Conservation (phyloP, 2,888 invertebrate genomes). For the Athrips mouffetella region DNA sequence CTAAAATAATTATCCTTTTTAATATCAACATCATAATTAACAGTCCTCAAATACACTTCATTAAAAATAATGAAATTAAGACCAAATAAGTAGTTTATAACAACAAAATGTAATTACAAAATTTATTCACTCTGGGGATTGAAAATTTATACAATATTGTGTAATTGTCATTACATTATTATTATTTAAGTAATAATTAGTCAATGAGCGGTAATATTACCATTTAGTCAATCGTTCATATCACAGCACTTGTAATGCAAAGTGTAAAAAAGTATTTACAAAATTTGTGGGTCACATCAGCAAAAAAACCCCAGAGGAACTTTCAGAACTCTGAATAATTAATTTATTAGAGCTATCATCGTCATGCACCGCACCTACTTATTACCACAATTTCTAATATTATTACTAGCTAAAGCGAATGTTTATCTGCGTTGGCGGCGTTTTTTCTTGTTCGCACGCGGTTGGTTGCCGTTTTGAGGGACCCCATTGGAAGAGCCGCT, state of each 20-base stretch:
- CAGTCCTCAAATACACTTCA: conserved; percentile 47
- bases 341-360: conserved; percentile 43
- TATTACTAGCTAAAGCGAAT: conserved; percentile 17
- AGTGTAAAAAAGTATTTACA: conserved; percentile 51
- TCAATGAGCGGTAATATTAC: background rate
- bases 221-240: conserved; percentile 38
- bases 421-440: conserved; percentile 65
- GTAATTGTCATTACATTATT: background rate
- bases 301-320: conserved; percentile 46
- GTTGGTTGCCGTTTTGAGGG: conserved; percentile 33
- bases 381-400: conserved; percentile 21
- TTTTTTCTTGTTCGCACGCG: conserved; percentile 55
- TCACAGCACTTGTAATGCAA: conserved; percentile 72
- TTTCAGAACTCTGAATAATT: conserved; percentile 40
- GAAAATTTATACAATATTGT: conserved; percentile 2
- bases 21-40: conserved; percentile 32
- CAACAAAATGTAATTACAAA: conserved; percentile 27
- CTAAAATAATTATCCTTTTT: conserved; percentile 3
- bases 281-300: conserved; percentile 35
- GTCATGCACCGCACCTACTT: conserved; percentile 37
- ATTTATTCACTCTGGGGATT: conserved; percentile 2
- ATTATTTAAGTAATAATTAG: background rate
- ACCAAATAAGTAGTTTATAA: conserved; percentile 38
- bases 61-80: conserved; percentile 28
- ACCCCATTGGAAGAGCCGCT: conserved; percentile 36